Base-by-base conservation (phyloP, 2,888 invertebrate species). In the Synanthedon formicaeformis region DNA sequence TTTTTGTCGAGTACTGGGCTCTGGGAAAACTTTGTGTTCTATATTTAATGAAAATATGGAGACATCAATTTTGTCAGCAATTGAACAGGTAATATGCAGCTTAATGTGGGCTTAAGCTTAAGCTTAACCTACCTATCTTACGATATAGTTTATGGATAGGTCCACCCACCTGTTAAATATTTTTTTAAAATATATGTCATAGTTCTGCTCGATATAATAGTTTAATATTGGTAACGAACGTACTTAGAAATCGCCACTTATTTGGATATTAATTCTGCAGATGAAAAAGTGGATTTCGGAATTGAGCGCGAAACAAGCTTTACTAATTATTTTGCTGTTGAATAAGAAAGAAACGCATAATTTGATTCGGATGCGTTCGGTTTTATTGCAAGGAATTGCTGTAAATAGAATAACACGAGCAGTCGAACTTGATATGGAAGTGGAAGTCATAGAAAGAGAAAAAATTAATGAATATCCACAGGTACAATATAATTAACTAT, bases 391-490 rank as follows among this genome's bases (percentile, higher is more conserved):
- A 63, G 86, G 78, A 0, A 85, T 86, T 50, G 84, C 86, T 8
- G 72, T 82, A 1, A 82, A 81, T 34, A 77, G 86, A 60, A 86
- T 86, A 12, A 85, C 84, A 8, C 65, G 71, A 23, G 69, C 72
- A 3, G 66, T 69, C 2, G 86, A 86, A 63, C 64, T 86, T 40
- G 82, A 86, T 54, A 78, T 82, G 79, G 85, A 86, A 63, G 78
- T 84, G 12, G 84, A 85, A 69, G 84, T 86, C 0, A 80, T 86
- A 56, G 83, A 83, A 58, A 78, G 63, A 55, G 85, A 86, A 66
- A 70, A 75, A 57, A 63, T 82, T 14, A 71, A 72, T 56, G 69
- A 65, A 56, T 55, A 67, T 40, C 59, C 67, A n/a, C 67, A 73
- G 74, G 84, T 82, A 60, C 49, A 52, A 34, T 34, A 2, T 3